Percentiles rank a stretch among this genome's conserved stretches.
Conservation (phyloP, 2,888 invertebrate genomes). For the Heliothis peltigera region DNA sequence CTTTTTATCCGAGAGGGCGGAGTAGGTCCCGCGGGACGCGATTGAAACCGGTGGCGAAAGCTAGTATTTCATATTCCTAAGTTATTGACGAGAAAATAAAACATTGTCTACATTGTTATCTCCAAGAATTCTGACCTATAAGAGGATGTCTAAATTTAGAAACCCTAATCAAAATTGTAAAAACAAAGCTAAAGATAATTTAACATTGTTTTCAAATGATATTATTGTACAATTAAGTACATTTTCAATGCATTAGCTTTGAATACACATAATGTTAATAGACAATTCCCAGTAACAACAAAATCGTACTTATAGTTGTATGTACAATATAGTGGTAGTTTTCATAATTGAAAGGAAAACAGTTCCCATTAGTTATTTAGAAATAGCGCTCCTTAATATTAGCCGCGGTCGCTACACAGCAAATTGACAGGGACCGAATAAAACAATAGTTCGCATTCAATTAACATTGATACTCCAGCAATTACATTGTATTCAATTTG, state of each 20-base stretch:
- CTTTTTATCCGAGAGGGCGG: too few relatives aligned
- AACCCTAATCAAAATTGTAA: conserved; percentile 15
- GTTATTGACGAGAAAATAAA: too few relatives aligned
- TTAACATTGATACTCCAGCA: conserved; percentile 48
- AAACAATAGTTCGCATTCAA: conserved; percentile 55
- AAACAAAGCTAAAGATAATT: background rate
- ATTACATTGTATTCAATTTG: conserved; percentile 53
- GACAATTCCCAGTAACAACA: conserved; percentile 53
- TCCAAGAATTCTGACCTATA: too few relatives aligned
- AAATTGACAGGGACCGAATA: conserved; percentile 61
- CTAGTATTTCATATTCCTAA: too few relatives aligned
- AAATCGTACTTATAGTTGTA: conserved; percentile 43
- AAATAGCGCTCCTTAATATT: conserved; percentile 58
- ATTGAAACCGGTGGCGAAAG: too few relatives aligned
- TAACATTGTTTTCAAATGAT: conserved; percentile 40
- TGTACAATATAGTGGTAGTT: conserved; percentile 51
- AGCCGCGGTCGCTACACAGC: conserved; percentile 48
- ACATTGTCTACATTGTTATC: too few relatives aligned
- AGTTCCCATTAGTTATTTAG: conserved; percentile 59
- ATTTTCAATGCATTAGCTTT: conserved; percentile 38
- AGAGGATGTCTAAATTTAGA: conserved; percentile 7
- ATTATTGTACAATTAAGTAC: conserved; percentile 45
- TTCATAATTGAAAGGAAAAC: conserved; percentile 63
- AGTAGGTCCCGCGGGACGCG: too few relatives aligned
- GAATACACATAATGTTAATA: conserved; percentile 43